These are phyloP conservation scores for Thumatha senex DNA, from an alignment of 2,888 invertebrate genomes.

Conservation along the genomic window DNA sequence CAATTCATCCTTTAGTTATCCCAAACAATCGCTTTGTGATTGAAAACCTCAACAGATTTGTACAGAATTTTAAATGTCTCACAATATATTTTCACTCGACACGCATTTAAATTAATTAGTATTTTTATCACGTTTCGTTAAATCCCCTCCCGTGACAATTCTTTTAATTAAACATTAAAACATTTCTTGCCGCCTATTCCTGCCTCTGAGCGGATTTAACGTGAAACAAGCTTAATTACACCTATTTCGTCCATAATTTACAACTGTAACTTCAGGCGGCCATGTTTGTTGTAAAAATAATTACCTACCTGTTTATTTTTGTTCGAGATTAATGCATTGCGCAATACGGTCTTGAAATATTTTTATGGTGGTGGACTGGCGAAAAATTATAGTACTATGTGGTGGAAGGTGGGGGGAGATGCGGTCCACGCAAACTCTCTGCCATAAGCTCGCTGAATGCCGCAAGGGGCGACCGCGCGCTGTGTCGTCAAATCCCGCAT, in stretches of 20 bases:
- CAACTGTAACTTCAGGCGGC: slow-evolving; percentile 24
- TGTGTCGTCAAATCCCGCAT: slow-evolving; percentile 25
- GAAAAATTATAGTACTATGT: slow-evolving; percentile 51
- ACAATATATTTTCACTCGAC: slow-evolving; percentile 19
- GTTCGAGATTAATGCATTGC: slow-evolving; percentile 62
- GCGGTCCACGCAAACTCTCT: slow-evolving; percentile 45
- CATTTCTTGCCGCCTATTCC: slow-evolving; percentile 39
- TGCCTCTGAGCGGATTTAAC: slow-evolving; percentile 35
- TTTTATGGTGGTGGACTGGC: slow-evolving; percentile 65
- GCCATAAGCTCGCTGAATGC: slow-evolving; percentile 57
- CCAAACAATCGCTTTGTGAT: too few relatives aligned
- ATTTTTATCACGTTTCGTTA: slow-evolving; percentile 50
- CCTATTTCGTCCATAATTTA: slow-evolving; percentile 38
- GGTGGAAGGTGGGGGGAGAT: slow-evolving; percentile 37
- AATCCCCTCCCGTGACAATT: slow-evolving; percentile 46
- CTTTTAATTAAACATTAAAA: slow-evolving; percentile 58
- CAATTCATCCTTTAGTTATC: too few relatives aligned
- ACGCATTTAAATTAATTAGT: slow-evolving; percentile 41
- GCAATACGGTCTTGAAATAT: slow-evolving; percentile 70
- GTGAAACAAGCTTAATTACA: slow-evolving; percentile 42
- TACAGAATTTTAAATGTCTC: slow-evolving; percentile 10
- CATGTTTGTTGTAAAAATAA: slow-evolving; percentile 16
- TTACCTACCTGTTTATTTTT: slow-evolving; percentile 18
- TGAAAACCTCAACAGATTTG: too few relatives aligned
- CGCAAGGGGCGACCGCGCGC: slow-evolving; percentile 49